Conservation (phyloP, 1,140 invertebrate genomes). For the Rhyzopertha dominica region DNA sequence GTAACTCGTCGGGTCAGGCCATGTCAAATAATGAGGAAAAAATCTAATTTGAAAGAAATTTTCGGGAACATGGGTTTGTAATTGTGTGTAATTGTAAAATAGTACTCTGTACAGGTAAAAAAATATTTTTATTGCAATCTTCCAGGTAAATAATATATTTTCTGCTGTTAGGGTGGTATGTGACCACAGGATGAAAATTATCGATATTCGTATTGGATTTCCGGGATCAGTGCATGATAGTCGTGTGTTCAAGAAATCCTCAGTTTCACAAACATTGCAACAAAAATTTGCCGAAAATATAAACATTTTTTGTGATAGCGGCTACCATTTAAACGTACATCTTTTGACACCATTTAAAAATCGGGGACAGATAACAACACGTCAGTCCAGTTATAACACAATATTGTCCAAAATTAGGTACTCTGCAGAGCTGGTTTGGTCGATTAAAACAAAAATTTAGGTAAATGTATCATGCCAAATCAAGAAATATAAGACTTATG, state of each 20-base stretch:
- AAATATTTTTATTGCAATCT: too few relatives aligned
- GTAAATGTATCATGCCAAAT: constrained; percentile 26
- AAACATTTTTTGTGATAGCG: constrained; percentile 29
- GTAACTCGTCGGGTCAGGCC: constrained; percentile 26
- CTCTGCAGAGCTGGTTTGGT: constrained; percentile 28
- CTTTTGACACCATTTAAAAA: constrained; percentile 28
- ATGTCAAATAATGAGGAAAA: too few relatives aligned
- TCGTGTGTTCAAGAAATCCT: constrained; percentile 21
- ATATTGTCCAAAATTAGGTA: constrained; percentile 18
- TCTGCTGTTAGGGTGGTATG: too few relatives aligned
- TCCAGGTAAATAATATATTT: too few relatives aligned
- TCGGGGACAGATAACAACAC: constrained; percentile 17
- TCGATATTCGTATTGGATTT: constrained; percentile 29
- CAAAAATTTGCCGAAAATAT: constrained; percentile 21
- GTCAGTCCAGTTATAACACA: constrained; percentile 19
- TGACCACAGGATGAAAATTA: constrained; percentile 24
- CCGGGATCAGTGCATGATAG: constrained; percentile 30
- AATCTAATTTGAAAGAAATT: too few relatives aligned
- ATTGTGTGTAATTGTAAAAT: too few relatives aligned
- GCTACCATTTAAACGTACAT: constrained; percentile 21
- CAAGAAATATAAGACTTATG: constrained; percentile 17
- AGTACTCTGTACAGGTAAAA: too few relatives aligned
- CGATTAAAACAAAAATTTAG: constrained; percentile 28
- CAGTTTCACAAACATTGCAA: constrained; percentile 19
- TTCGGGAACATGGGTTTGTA: too few relatives aligned